Evolutionary conservation across 2,113 vertebrate genomes (phyloP).

Genomic region (Panthera tigris): DNA sequence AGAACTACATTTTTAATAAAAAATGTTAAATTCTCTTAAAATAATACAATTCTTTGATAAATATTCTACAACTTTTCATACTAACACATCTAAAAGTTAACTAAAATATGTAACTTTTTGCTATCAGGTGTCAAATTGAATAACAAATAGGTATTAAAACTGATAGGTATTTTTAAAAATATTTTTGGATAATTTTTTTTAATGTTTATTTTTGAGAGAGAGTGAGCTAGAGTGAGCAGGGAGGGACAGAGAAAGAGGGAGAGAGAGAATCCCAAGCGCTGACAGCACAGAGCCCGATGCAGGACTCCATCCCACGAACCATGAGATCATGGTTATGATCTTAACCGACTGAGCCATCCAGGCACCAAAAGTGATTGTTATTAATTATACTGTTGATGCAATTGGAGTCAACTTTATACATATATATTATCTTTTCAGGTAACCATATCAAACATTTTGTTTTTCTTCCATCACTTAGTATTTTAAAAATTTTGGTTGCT

Average conservation of each 20-base stretch:
- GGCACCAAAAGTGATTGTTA: not conserved
- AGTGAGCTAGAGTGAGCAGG: too few species aligned
- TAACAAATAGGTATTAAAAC: conserved; percentile 43
- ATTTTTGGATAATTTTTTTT: too few species aligned
- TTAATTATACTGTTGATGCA: not conserved
- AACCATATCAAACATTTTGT: not conserved
- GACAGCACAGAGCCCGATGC: too few species aligned
- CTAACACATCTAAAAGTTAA: conserved; percentile 28
- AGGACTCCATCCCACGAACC: too few species aligned
- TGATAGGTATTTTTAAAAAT: not conserved
- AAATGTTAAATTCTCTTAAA: conserved; percentile 10
- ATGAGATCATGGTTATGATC: too few species aligned
- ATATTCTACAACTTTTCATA: not conserved
- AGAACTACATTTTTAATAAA: conserved; percentile 33
- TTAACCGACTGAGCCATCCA: too few species aligned
- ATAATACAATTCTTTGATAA: not conserved
- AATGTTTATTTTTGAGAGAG: too few species aligned
- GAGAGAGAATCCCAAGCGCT: too few species aligned
- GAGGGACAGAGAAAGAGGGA: too few species aligned
- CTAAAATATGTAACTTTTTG: conserved; percentile 9
- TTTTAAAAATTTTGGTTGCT: conserved; percentile 42
- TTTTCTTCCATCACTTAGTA: not conserved
- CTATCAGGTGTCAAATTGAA: not conserved
- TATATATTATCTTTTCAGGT: conserved; percentile 42
- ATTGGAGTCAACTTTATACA: not conserved